Base-by-base conservation (phyloP, 2,797 vertebrate genomes). In the Bradypodion pumilum region DNA sequence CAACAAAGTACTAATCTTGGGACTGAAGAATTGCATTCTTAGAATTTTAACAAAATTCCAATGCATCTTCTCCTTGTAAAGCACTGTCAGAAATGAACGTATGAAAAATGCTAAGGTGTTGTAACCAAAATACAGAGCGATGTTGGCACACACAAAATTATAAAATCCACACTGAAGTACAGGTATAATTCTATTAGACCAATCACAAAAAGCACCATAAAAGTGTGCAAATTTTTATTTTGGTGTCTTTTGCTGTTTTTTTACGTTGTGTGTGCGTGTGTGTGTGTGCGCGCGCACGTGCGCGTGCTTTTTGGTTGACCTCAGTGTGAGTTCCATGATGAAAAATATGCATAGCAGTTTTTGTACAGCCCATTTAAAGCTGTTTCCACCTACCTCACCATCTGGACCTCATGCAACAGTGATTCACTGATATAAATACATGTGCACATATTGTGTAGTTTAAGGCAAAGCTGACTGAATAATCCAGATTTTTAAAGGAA, bases 51-150 rank as follows among this genome's bases (percentile, higher is more conserved):
- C 40, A 72, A 2, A 12, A 19, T 49, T 27, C 16, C 29, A 74
- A 6, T 74, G 16, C 27, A 74, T 52, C 37, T n/a, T n/a, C n/a
- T n/a, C n/a, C n/a, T n/a, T 49, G 56, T 85, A 76, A 84, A 90
- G 89, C 88, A 76, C 73, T 87, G 94, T 65, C n/a, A 82, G 44
- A 90, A 91, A 80, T 89, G 37, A 90, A 87, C 62, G 62, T 79
- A 78, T 37, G 74, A 3, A 9, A 81, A 90, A 83, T 52, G 78
- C 65, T 80, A 0, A 0, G 16, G 74, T 74, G 89, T 84, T 82
- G 70, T 21, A 56, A 56, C 19, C 52, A 15, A 15, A 56, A 56
- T 56, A 19, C 19, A 56, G 21, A 56, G 52, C 21, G 16, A 19
- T 56, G 5, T 56, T 56, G 3, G 19, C 19, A 21, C 52, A 4